Evolutionary conservation across 1,140 invertebrate species (phyloP), one percentile per base, ranked within the genome.

Genomic region (Eumeta japonica): DNA sequence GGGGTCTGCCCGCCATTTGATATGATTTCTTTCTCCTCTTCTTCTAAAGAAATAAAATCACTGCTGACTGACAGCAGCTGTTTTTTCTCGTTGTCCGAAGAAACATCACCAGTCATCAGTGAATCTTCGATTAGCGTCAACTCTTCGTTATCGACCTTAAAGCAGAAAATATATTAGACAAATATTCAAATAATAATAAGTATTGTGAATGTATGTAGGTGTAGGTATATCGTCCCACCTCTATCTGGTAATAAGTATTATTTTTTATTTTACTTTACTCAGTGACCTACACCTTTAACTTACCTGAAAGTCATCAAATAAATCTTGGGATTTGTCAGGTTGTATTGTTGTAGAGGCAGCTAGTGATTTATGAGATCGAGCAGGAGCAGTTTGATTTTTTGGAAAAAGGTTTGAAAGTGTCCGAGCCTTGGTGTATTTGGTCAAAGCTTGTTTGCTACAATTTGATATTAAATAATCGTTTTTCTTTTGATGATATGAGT

Each of bases 1-100:
- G 43, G 24, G 40, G 40, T 47, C 45, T 49, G 46, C 41, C 41
- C 10, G 39, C 36, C 46, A 48, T 48, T 44, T 44, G 16, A 39
- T 44, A 41, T 43, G 17, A 39, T 46, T 36, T 41, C 39, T 39
- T 38, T 41, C 31, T 46, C 39, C 36, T 41, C 39, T 41, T 45
- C 35, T 40, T 45, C 20, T 45, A 37, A 37, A 35, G 35, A 34
- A 32, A 37, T 35, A 28, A 38, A 16, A 38, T n/a, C n/a, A n/a
- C n/a, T n/a, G n/a, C n/a, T n/a, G n/a, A n/a, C n/a, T n/a, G n/a
- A n/a, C n/a, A n/a, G 33, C 28, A 43, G 3, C 16, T 43, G 31
- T 39, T 36, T 41, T 32, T 41, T 41, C 34, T 41, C 18, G n/a
- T n/a, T n/a, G n/a, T n/a, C n/a, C n/a, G n/a, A n/a, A n/a, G n/a